phyloP scores from a whole-genome alignment of 2,888 invertebrate species.

The Aspidiotus destructor region DNA sequence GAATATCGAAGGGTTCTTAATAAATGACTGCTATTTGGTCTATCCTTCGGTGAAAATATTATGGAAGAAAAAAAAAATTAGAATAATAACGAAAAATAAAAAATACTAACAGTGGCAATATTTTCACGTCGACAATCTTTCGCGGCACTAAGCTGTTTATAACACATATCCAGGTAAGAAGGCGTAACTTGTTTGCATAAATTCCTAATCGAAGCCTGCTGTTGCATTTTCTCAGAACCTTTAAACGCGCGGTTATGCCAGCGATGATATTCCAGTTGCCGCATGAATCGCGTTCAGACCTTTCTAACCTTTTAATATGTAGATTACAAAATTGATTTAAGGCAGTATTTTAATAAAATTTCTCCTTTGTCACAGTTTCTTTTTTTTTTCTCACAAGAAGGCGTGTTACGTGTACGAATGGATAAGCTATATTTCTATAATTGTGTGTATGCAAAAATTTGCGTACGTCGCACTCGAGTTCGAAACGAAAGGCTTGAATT shows the following conservation, averaged over 20 bases:
- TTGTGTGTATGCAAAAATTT: constrained; percentile 13
- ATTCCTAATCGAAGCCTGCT: constrained; percentile 1
- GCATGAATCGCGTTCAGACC: constrained; percentile 2
- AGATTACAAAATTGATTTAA: constrained; percentile 23
- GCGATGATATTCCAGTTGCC: constrained; percentile 5
- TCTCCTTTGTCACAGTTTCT: constrained; percentile 1
- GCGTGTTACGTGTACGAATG: constrained; percentile 13
- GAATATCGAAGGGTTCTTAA: too few relatives aligned
- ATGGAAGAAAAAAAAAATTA: constrained; percentile 7
- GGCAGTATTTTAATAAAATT: constrained; percentile 17
- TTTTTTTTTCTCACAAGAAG: constrained; percentile 3
- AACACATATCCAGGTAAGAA: constrained; percentile 15
- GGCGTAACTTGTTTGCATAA: constrained; percentile 26
- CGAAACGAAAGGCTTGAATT: too few relatives aligned
- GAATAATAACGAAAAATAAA: constrained; percentile 20
- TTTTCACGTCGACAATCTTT: not conserved
- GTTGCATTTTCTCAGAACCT: constrained; percentile 21
- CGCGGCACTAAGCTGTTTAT: too few relatives aligned
- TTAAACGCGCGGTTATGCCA: constrained; percentile 2
- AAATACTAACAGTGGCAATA: constrained; percentile 6
- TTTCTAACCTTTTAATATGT: constrained; percentile 18
- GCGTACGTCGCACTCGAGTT: constrained; percentile 3
- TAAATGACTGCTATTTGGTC: too few relatives aligned
- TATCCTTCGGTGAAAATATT: too few relatives aligned
- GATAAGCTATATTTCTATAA: constrained; percentile 13